Evolutionary conservation across 2,888 invertebrate genomes (phyloP), one percentile per base, ranked within the genome.

Genomic region (Thelaira solivaga): DNA sequence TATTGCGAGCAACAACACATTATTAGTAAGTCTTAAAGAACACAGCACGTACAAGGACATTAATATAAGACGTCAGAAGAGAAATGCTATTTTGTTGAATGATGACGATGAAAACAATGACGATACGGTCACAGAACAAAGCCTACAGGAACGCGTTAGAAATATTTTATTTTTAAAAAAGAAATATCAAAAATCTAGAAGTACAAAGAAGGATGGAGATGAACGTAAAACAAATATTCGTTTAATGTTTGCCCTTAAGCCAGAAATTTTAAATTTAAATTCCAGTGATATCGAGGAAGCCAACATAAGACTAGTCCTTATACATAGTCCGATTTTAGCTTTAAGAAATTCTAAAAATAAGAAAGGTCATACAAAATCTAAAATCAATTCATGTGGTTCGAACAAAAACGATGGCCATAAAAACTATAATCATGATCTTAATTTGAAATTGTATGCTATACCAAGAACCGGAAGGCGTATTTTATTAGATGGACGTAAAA

Each of bases 401-500:
- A 47, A 2, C 22, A 68, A 43, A 11, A 26, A 4, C 13, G 45
- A 68, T 22, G 10, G 16, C 6, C 20, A n/a, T 8, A 61, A 61
- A 29, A 22, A 26, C 11, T 6, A 8, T 0, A 11, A 4, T 2
- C 41, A 41, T 22, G 45, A 39, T 5, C 45, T 88, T 11, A 85
- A 83, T 57, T 73, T 88, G 26, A 88, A 87, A 77, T 83, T 88
- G 0, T 88, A 84, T 78, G 87, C 88, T 73, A 22, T 88, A 13
- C 49, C 86, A n/a, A 80, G 82, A 24, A 80, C 81, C 1, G 83
- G 83, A 5, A 85, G 84, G 18, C 84, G 85, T 11, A 69, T 83
- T 55, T 85, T 90, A 72, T 82, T 90, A 31, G 89, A 89, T 53
- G 83, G 86, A 0, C 86, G 88, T 29, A 86, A 89, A 62, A 76